phyloP scores from a whole-genome alignment of 2,888 invertebrate species.

The Anoncus sp. region DNA sequence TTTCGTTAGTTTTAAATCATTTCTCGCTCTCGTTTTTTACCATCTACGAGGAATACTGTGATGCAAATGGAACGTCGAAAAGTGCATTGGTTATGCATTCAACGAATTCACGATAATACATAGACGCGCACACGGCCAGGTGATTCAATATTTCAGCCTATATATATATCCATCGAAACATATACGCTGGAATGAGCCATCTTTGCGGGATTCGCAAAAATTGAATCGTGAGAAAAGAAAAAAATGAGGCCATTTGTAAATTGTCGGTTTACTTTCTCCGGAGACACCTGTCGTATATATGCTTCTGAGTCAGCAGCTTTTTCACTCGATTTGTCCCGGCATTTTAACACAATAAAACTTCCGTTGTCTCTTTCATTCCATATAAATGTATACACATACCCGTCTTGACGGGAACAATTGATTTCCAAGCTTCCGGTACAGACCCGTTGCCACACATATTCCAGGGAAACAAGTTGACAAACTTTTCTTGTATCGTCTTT shows the following conservation, averaged over 20 bases:
- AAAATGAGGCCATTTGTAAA: slow-evolving; percentile 54
- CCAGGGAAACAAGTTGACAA: not conserved
- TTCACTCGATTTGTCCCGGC: slow-evolving; percentile 38
- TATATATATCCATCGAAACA: not conserved
- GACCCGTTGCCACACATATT: slow-evolving; percentile 35
- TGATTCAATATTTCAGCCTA: no score
- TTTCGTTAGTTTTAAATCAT: slow-evolving; percentile 43
- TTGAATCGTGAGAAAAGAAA: slow-evolving; percentile 64
- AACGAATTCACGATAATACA: slow-evolving; percentile 39
- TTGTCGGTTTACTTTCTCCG: slow-evolving; percentile 5
- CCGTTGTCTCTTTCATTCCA: not conserved
- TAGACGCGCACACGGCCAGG: no score
- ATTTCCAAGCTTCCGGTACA: slow-evolving; percentile 40
- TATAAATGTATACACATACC: no score
- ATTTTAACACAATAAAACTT: slow-evolving; percentile 26
- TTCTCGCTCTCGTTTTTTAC: slow-evolving; percentile 58
- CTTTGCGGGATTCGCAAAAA: slow-evolving; percentile 6
- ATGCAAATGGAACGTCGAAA: slow-evolving; percentile 38
- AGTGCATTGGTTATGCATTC: slow-evolving; percentile 68
- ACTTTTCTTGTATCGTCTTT: not conserved
- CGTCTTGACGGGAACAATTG: slow-evolving; percentile 30
- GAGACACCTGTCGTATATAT: slow-evolving; percentile 26
- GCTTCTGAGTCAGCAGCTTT: slow-evolving; percentile 18
- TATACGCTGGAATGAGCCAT: no score
- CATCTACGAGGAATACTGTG: slow-evolving; percentile 3